These are phyloP conservation scores for Cercocebus atys DNA, from an alignment of 2,113 vertebrate genomes.

Conservation along the genomic window DNA sequence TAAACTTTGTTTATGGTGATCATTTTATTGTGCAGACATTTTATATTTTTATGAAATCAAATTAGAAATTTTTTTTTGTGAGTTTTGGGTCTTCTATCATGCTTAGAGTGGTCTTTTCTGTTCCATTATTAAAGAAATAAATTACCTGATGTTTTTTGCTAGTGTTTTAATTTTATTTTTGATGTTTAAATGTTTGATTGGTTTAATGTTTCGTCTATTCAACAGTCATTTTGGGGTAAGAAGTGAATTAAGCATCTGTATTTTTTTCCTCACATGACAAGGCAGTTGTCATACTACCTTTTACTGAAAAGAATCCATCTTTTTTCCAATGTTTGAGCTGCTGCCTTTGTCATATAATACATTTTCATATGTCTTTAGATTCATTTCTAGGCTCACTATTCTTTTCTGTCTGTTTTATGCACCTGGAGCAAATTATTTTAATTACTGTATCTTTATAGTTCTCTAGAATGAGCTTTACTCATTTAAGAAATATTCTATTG, in stretches of 20 bases:
- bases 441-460: constrained; percentile 38
- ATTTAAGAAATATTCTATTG: constrained; percentile 33
- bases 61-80: neutral
- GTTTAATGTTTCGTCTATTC: neutral
- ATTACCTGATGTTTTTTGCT: neutral
- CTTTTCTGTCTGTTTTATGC: constrained; percentile 25
- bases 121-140: neutral
- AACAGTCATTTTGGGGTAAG: constrained; percentile 15
- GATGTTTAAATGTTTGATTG: neutral
- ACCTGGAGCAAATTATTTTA: constrained; percentile 52
- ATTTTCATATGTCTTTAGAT: constrained; percentile 1
- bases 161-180: neutral
- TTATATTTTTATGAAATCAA: neutral
- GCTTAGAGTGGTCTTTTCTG: neutral
- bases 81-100: neutral
- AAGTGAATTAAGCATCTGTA: neutral
- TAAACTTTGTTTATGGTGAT: neutral
- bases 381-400: neutral
- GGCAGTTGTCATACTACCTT: neutral
- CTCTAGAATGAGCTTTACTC: constrained; percentile 21
- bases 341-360: neutral
- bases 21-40: neutral
- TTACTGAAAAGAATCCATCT: constrained; percentile 34
- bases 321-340: neutral
- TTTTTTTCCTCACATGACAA: neutral